phyloP scores from a whole-genome alignment of 2,113 vertebrate genomes.

The Tupaia chinensis region DNA sequence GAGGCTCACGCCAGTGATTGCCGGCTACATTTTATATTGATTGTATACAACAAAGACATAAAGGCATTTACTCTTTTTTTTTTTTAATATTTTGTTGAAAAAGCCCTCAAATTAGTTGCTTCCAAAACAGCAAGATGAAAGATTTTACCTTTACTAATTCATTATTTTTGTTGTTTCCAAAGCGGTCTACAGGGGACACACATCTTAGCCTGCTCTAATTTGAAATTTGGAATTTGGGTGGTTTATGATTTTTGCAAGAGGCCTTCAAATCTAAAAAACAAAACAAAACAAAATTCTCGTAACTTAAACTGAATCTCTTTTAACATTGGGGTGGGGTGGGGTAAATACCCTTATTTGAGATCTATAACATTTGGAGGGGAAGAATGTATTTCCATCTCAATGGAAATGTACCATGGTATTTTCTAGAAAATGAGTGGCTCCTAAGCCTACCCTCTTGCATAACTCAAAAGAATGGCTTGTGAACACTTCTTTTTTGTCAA shows the following conservation, averaged over 20 bases:
- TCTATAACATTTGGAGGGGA: background rate
- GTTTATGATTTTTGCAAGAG: conserved; percentile 7
- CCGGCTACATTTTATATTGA: background rate
- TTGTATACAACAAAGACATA: background rate
- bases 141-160: background rate
- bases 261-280: conserved; percentile 12
- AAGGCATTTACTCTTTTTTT: background rate
- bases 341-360: background rate
- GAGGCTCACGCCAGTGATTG: no score
- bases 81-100: background rate
- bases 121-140: background rate
- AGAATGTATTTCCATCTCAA: background rate
- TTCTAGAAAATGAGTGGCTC: background rate
- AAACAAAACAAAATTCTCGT: background rate
- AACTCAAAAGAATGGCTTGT: background rate
- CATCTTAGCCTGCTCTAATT: background rate
- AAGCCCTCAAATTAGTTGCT: background rate
- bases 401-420: background rate
- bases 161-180: background rate
- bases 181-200: background rate
- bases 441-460: background rate
- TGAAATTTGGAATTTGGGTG: background rate
- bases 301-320: conserved; percentile 23
- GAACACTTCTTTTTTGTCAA: background rate
- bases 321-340: background rate